These are phyloP conservation scores for Ashinkailepas kermadecensis DNA, from an alignment of 2,888 invertebrate species.

Conservation along the genomic window DNA sequence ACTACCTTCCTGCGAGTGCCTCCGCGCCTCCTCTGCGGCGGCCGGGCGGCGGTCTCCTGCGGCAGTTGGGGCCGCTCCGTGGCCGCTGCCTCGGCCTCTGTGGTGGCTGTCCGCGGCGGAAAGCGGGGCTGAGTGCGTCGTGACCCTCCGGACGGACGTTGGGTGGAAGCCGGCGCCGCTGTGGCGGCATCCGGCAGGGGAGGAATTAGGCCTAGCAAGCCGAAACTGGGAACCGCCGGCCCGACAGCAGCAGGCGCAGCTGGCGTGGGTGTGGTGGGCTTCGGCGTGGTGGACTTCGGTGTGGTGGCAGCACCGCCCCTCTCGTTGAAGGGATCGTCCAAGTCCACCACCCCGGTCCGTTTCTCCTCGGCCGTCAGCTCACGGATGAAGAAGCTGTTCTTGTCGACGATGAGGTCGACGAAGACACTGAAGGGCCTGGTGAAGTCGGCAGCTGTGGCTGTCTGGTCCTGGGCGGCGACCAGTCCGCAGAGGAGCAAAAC, in stretches of 20 bases:
- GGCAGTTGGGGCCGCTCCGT: too few relatives aligned
- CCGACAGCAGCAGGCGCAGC: too few relatives aligned
- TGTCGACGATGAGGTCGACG: slow-evolving; percentile 9
- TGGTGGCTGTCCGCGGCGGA: too few relatives aligned
- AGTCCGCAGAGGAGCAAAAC: neutral
- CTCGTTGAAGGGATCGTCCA: slow-evolving; percentile 8
- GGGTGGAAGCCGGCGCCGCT: too few relatives aligned
- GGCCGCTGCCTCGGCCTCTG: too few relatives aligned
- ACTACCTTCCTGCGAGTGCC: neutral
- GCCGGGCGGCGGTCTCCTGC: too few relatives aligned
- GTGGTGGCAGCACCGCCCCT: neutral
- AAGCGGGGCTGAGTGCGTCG: too few relatives aligned
- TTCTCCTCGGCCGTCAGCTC: slow-evolving; percentile 7
- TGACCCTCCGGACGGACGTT: too few relatives aligned
- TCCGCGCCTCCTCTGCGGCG: neutral
- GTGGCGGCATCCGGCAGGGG: too few relatives aligned
- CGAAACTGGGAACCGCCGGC: too few relatives aligned
- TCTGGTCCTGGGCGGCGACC: neutral
- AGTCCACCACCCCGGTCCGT: neutral
- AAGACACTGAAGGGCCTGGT: neutral
- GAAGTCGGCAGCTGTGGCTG: neutral
- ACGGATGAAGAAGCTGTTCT: slow-evolving; percentile 14
- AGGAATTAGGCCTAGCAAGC: too few relatives aligned
- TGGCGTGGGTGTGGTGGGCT: neutral
- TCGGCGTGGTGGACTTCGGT: neutral